phyloP scores from a whole-genome alignment of 2,113 vertebrate genomes.

The Sterna hirundo region DNA sequence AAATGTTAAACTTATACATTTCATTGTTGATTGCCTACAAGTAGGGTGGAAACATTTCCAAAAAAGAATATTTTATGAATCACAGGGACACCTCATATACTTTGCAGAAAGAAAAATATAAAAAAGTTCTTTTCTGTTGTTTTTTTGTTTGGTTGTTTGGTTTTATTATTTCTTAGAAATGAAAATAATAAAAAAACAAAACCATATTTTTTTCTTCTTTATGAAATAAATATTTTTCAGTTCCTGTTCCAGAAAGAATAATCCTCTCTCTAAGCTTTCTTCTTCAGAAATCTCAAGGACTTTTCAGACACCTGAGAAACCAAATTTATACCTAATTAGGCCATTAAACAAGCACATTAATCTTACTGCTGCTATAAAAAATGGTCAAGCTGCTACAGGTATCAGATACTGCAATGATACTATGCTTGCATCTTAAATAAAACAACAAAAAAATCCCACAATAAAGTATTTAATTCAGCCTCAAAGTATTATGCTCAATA shows the following conservation, averaged over 20 bases:
- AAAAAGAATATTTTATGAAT: not conserved
- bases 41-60: not conserved
- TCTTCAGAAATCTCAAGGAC: slow-evolving; percentile 57
- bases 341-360: slow-evolving; percentile 63
- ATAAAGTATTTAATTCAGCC: not conserved
- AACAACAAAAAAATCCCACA: not conserved
- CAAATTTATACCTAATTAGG: slow-evolving; percentile 65
- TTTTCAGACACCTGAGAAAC: slow-evolving; percentile 56
- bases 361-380: slow-evolving; percentile 58
- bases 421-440: slow-evolving; percentile 11
- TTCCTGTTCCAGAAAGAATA: not conserved
- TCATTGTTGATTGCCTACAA: not conserved
- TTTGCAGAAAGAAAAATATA: not conserved
- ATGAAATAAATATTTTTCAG: not conserved
- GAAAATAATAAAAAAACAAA: not conserved
- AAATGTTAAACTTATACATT: not conserved
- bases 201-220: not conserved
- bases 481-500: not conserved
- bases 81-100: not conserved
- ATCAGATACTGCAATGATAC: slow-evolving; percentile 22
- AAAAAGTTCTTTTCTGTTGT: not conserved
- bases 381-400: slow-evolving; percentile 43
- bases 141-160: not conserved
- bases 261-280: not conserved
- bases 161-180: not conserved